Base-by-base conservation (phyloP, 2,888 invertebrate species). In the Horisme vitalbata region DNA sequence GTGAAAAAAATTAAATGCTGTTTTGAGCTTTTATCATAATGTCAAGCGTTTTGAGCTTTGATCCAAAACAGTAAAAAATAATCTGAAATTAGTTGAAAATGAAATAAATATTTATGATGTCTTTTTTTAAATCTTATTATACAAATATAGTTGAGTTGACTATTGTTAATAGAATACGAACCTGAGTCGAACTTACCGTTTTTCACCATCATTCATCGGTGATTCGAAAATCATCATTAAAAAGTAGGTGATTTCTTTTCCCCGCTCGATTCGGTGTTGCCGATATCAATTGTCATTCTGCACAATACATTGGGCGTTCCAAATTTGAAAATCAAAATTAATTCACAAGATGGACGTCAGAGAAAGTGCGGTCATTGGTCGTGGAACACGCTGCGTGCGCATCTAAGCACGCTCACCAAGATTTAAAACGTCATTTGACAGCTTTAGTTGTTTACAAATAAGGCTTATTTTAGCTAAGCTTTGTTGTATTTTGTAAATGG, bases 291-390 rank as follows among this genome's bases (percentile, higher is more conserved):
- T 63, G 55, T 32, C 49, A 61, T 63, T 62, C 60, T 53, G 57
- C 43, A 49, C 53, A 45, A 45, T 66, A 71, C 61, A 70, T 71
- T 73, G 67, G 62, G 61, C 73, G 77, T 77, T 81, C 78, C 69
- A 75, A 78, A 78, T 83, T 83, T 74, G 37, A 73, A 78, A 82
- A 79, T 79, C 75, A 79, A 83, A 79, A 71, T 56, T 58, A 63
- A 62, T 65, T 59, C 57, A 54, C 66, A 83, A 85, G 79, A 86
- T 85, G 79, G 83, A 69, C 74, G 78, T 61, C 79, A 80, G 88
- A 79, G 88, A 88, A 88, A 88, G 88, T 83, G 79, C 87, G 87
- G 88, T 87, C 88, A 88, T 87, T 87, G 88, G 86, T 87, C 86
- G 86, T 57, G 65, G 61, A 70, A 65, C 63, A 68, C 59, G 61